Base-by-base conservation (phyloP, 2,113 vertebrate species). In the Ariopsis seemanni region DNA sequence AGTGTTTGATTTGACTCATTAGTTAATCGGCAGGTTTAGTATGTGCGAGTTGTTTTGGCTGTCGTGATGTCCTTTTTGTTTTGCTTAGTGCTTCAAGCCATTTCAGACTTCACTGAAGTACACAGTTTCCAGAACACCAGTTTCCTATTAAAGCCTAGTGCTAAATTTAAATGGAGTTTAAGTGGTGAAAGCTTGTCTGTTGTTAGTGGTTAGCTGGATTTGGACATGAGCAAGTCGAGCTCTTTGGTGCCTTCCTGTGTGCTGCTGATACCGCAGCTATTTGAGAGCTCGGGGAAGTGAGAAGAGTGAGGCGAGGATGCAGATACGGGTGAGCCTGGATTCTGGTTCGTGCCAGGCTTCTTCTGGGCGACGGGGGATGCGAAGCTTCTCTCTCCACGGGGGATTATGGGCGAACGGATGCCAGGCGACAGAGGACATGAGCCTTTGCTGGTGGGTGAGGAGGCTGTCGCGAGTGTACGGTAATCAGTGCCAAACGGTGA, bases 401-500 rank as follows among this genome's bases (percentile, higher is more conserved):
- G 96, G 69, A 97, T 96, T 87, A 97, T 96, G 0, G 98, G 97
- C 0, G 98, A 99, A 90, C 97, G 98, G 87, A 98, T 95, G 15
- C 97, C 97, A 0, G 98, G 98, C 88, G 97, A 98, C 2, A 98
- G 87, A 0, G 97, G 97, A 84, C 97, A 96, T 0, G 97, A 94
- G 0, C 96, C 96, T 69, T 97, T 97, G 74, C 95, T 96, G 2
- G 94, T 93, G 0, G 94, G 87, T 2, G 91, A 85, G 50, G 94
- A 93, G 7, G 94, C 90, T 53, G 93, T 86, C 22, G 96, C 96
- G 86, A 99, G 92, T 82, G 89, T 97, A 4, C 98, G 96, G 71
- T 99, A 99, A 96, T 99, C 98, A 0, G 98, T 99, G 91, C 98
- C 98, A 60, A 99, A 99, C 0, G 98, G 98, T 0, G 98, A 99